These are phyloP conservation scores for Cathartes aura DNA, from an alignment of 2,113 vertebrate genomes.

Conservation along the genomic window DNA sequence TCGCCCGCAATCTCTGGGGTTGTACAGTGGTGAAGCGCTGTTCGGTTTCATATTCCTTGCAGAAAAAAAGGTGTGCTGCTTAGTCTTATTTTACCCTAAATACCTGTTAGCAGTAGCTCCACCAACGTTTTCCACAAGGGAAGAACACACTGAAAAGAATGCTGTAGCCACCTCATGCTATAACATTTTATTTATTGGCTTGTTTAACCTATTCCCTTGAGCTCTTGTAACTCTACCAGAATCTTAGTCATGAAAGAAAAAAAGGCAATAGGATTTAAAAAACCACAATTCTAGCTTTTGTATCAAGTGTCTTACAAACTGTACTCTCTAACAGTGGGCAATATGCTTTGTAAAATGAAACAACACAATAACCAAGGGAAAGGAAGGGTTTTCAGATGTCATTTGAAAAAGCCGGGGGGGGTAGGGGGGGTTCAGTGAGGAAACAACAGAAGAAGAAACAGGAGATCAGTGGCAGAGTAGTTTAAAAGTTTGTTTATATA, in stretches of 20 bases:
- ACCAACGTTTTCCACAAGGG: not conserved
- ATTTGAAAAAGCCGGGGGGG: not conserved
- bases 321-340: not conserved
- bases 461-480: constrained; percentile 14
- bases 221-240: constrained; percentile 26
- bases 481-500: constrained; percentile 38
- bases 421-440: not conserved
- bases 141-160: not conserved
- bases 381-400: not conserved
- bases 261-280: not conserved
- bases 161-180: not conserved
- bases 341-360: not conserved
- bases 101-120: not conserved
- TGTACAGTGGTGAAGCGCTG: not conserved
- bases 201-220: constrained; percentile 28
- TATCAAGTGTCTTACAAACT: not conserved
- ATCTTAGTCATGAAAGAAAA: not conserved
- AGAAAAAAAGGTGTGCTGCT: not conserved
- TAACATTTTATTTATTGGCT: constrained; percentile 26
- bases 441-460: constrained; percentile 28
- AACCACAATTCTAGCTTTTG: not conserved
- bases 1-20: not conserved
- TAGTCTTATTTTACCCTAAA: not conserved
- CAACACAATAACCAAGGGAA: not conserved
- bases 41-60: not conserved